Evolutionary conservation across 2,888 invertebrate genomes (phyloP).

Genomic region (Xylota sylvarum): DNA sequence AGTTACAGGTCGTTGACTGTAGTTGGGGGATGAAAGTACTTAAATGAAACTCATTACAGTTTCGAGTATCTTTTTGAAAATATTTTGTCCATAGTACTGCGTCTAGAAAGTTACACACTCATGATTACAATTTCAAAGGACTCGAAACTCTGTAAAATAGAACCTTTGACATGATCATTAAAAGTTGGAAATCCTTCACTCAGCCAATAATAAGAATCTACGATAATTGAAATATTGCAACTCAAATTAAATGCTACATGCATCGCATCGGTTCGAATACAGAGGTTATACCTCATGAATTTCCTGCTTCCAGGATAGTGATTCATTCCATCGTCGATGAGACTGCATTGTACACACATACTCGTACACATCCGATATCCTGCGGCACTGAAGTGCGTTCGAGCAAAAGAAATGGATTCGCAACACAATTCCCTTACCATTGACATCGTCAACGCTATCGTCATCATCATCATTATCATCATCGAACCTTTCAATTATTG

Average conservation of each 20-base stretch:
- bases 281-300: constrained; percentile 13
- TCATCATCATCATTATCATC: constrained; percentile 39
- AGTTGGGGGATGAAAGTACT: not conserved
- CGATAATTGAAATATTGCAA: constrained; percentile 47
- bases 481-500: constrained; percentile 73
- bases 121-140: not conserved
- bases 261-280: constrained; percentile 23
- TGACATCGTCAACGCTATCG: constrained; percentile 30
- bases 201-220: constrained; percentile 29
- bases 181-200: constrained; percentile 21
- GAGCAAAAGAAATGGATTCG: constrained; percentile 45
- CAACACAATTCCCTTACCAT: constrained; percentile 31
- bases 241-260: constrained; percentile 39
- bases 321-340: no score
- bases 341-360: not conserved
- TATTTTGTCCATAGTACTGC: not conserved
- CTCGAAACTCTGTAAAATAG: no score
- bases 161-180: constrained; percentile 5
- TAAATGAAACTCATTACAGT: constrained; percentile 11
- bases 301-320: not conserved
- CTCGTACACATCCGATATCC: constrained; percentile 2
- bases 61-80: not conserved
- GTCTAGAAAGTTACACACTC: constrained; percentile 5
- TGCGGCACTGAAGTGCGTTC: constrained; percentile 27
- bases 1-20: constrained; percentile 27